Percentiles rank a stretch among this genome's conserved stretches.
phyloP scores from a whole-genome alignment of 2,888 invertebrate species.

The Eupithecia pulchellata region DNA sequence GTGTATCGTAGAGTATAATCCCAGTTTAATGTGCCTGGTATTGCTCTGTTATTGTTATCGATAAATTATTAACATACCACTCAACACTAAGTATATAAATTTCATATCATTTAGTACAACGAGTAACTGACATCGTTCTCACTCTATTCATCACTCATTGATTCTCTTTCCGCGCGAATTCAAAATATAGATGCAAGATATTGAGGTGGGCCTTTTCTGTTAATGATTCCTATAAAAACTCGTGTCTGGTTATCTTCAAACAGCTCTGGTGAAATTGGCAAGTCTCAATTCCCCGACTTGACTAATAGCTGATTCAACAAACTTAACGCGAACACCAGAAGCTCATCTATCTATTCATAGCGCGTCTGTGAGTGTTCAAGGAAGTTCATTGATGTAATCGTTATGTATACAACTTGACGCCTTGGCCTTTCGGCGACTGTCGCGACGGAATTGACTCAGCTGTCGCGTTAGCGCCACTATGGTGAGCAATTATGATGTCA shows the following conservation, averaged over 20 bases:
- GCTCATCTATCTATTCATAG: constrained; percentile 20
- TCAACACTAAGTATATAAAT: too few relatives aligned
- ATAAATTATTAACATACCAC: too few relatives aligned
- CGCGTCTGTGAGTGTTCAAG: neutral
- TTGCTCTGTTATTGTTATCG: too few relatives aligned
- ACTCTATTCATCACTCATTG: too few relatives aligned
- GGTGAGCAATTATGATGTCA: constrained; percentile 17
- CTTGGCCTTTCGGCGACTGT: constrained; percentile 28
- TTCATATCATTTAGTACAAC: too few relatives aligned
- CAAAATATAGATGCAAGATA: neutral
- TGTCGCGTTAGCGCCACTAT: constrained; percentile 27
- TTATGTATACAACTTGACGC: constrained; percentile 27
- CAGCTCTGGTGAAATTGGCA: neutral
- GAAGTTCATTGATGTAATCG: constrained; percentile 24
- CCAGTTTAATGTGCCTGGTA: too few relatives aligned
- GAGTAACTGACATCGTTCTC: too few relatives aligned
- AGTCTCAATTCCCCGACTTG: neutral
- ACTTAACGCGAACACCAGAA: constrained; percentile 7
- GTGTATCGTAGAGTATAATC: too few relatives aligned
- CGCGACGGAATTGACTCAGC: constrained; percentile 30
- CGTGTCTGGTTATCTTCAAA: neutral
- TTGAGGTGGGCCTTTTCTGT: neutral
- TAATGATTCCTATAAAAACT: neutral
- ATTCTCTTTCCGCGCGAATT: neutral
- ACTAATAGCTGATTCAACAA: constrained; percentile 8